Evolutionary conservation across 2,888 invertebrate species (phyloP).

Genomic region (Pollenia griseotomentosa): DNA sequence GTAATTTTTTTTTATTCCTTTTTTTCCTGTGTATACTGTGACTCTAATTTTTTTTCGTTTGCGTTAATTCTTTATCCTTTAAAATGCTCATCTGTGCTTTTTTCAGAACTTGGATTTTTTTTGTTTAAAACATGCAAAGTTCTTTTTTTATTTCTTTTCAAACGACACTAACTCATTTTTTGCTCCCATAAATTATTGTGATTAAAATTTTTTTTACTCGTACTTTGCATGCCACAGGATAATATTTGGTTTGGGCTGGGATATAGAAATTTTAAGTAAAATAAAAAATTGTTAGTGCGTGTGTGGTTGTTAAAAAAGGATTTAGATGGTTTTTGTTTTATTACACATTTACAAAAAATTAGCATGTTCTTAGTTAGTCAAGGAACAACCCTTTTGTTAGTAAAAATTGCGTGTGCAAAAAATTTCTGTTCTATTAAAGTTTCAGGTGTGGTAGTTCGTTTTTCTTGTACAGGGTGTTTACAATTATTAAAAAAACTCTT

Average conservation of each 20-base stretch:
- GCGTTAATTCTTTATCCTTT: conserved; percentile 68
- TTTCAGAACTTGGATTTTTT: conserved; percentile 66
- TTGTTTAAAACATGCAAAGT: conserved; percentile 79
- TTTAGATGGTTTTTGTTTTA: conserved; percentile 14
- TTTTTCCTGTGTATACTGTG: conserved; percentile 37
- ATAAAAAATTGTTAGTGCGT: conserved; percentile 35
- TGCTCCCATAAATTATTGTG: conserved; percentile 68
- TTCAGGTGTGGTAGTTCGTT: too few species aligned
- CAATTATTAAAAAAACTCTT: too few species aligned
- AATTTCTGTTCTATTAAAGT: too few species aligned
- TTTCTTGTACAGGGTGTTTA: too few species aligned
- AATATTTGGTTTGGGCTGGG: neutral
- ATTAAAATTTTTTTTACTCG: conserved; percentile 50
- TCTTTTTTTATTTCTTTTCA: conserved; percentile 62
- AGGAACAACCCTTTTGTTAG: conserved; percentile 32
- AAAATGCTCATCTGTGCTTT: conserved; percentile 75
- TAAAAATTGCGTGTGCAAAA: neutral
- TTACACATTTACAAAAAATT: conserved; percentile 3
- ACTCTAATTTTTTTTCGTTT: conserved; percentile 62
- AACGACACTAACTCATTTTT: conserved; percentile 59
- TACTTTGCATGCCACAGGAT: conserved; percentile 61
- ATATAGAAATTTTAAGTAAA: neutral
- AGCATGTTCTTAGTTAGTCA: neutral
- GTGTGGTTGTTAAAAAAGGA: conserved; percentile 40
- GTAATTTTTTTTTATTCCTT: conserved; percentile 50